Conservation (phyloP, 2,113 vertebrate species). For the Paradisaea rubra region DNA sequence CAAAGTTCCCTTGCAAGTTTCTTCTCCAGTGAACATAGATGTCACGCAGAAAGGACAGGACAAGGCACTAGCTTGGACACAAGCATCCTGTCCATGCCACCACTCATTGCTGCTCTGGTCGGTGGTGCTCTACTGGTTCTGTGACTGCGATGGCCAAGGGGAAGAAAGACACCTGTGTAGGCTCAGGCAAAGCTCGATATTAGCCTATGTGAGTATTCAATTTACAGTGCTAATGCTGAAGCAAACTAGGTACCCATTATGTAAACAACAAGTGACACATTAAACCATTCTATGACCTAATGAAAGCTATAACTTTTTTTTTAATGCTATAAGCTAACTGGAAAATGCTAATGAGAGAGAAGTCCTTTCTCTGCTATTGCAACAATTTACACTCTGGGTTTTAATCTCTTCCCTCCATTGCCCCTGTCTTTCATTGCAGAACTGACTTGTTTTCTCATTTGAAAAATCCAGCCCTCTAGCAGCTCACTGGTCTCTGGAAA, state of each 20-base stretch:
- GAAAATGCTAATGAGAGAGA: background rate
- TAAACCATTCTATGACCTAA: background rate
- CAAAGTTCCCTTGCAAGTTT: background rate
- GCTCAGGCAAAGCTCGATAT: background rate
- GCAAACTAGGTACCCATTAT: background rate
- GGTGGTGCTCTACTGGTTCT: background rate
- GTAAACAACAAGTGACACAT: background rate
- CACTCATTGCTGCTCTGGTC: background rate
- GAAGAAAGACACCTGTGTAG: background rate
- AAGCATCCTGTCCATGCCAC: background rate
- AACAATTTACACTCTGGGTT: constrained; percentile 10
- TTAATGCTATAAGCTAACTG: background rate
- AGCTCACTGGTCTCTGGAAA: background rate
- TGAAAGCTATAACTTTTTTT: background rate
- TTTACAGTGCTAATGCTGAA: background rate
- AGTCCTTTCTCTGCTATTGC: background rate
- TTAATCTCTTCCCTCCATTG: background rate
- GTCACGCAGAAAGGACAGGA: background rate
- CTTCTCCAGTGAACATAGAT: background rate
- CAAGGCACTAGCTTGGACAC: background rate
- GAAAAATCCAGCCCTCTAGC: background rate
- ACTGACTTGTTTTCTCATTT: background rate
- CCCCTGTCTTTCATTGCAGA: background rate
- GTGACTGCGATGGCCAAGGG: background rate
- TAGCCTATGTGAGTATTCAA: background rate